Evolutionary conservation across 2,113 vertebrate genomes (phyloP).

Genomic region (western clawed frog (Xenopus tropicalis)): DNA sequence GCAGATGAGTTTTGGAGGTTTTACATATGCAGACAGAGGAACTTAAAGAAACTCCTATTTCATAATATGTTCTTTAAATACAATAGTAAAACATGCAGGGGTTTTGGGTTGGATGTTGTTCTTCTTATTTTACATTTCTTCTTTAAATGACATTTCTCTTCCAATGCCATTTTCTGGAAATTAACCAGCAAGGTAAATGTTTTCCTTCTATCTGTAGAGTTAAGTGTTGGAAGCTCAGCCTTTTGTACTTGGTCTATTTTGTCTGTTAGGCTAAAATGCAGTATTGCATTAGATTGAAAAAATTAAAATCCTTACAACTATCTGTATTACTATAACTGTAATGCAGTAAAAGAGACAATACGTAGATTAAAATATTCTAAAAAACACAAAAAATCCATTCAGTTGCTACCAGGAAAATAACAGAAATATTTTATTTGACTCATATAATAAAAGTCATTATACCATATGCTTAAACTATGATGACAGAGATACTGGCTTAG

Average conservation of each 20-base stretch:
- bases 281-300: neutral
- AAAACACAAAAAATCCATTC: no score
- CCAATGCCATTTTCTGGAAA: neutral
- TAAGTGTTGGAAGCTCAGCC: neutral
- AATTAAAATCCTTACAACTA: neutral
- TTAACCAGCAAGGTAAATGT: neutral
- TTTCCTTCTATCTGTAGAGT: neutral
- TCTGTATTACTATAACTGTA: no score
- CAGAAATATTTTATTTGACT: neutral
- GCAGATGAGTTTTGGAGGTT: neutral
- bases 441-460: neutral
- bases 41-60: neutral
- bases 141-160: neutral
- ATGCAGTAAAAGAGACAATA: neutral
- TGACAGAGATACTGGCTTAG: no score
- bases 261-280: neutral
- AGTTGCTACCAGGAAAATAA: neutral
- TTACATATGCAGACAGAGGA: neutral
- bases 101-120: neutral
- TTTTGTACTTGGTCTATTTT: neutral
- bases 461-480: neutral
- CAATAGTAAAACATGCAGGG: neutral
- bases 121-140: neutral
- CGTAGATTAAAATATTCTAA: neutral
- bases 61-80: neutral